These are phyloP conservation scores for Platyscapa corneri DNA, from an alignment of 1,140 invertebrate species.

Conservation along the genomic window DNA sequence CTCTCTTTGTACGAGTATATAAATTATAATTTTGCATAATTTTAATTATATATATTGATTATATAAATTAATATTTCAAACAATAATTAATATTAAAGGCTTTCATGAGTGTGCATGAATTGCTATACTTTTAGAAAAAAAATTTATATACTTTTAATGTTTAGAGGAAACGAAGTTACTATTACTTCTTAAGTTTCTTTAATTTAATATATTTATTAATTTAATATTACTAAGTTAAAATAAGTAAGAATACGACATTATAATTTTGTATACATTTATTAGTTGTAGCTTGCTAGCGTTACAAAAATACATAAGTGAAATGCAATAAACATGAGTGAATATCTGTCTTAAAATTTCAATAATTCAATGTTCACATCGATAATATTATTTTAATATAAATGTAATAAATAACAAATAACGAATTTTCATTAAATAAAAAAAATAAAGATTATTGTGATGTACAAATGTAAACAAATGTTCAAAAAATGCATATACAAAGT, in stretches of 20 bases:
- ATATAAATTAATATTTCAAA: too few relatives aligned
- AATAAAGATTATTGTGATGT: constrained; percentile 29
- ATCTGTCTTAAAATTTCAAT: neutral
- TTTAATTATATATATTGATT: too few relatives aligned
- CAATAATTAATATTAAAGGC: too few relatives aligned
- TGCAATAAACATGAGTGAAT: neutral
- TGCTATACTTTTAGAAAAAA: too few relatives aligned
- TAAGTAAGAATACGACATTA: constrained; percentile 2
- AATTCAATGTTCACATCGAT: too few relatives aligned
- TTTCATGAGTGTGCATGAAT: too few relatives aligned
- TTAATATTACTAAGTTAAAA: neutral
- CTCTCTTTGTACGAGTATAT: too few relatives aligned
- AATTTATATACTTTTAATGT: too few relatives aligned
- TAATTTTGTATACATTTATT: constrained; percentile 48
- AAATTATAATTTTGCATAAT: too few relatives aligned
- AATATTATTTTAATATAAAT: neutral
- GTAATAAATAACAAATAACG: neutral
- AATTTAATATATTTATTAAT: too few relatives aligned
- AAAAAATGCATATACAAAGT: constrained; percentile 18
- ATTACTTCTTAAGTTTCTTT: too few relatives aligned
- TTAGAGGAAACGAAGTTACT: too few relatives aligned
- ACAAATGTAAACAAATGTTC: neutral
- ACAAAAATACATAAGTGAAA: constrained; percentile 44
- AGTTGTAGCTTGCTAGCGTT: constrained; percentile 34
- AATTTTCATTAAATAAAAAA: constrained; percentile 1